A percentile compares a stretch with the other conserved stretches of the same genome.
These are phyloP conservation scores for Episyrphus balteatus DNA, from an alignment of 1,140 invertebrate species.

Conservation along the genomic window DNA sequence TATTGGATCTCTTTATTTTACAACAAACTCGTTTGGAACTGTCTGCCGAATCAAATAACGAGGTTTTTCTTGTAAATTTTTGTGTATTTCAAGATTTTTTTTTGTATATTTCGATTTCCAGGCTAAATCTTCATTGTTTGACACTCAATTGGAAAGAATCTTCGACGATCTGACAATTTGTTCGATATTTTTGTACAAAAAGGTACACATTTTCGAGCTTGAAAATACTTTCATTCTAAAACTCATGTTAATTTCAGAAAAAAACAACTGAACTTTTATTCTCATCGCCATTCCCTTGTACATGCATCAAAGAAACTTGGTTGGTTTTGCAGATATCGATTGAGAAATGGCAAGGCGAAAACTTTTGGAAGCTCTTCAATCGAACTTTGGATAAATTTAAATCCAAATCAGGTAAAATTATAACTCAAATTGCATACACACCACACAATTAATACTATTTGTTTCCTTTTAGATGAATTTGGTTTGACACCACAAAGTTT, in stretches of 20 bases:
- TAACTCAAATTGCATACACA: too few species aligned
- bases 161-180: constrained; percentile 22
- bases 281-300: constrained; percentile 24
- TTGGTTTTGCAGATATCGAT: constrained; percentile 12
- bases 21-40: constrained; percentile 1
- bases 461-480: constrained; percentile 2
- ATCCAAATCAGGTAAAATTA: constrained; percentile 2
- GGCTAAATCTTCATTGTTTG: not conserved
- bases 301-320: constrained; percentile 31
- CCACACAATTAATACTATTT: not conserved
- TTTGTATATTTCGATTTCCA: not conserved
- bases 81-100: not conserved
- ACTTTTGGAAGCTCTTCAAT: constrained; percentile 25
- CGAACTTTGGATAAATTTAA: constrained; percentile 18
- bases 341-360: constrained; percentile 3
- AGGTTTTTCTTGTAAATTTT: too few species aligned
- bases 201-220: constrained; percentile 1
- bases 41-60: too few species aligned
- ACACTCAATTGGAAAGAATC: constrained; percentile 13
- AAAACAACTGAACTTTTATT: constrained; percentile 18
- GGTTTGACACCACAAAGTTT: not conserved
- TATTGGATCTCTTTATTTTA: constrained; percentile 23
- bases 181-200: constrained; percentile 14
- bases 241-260: constrained; percentile 2
- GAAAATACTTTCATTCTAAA: too few species aligned